Conservation (phyloP, 2,888 invertebrate species). For the Platycnemis pennipes region DNA sequence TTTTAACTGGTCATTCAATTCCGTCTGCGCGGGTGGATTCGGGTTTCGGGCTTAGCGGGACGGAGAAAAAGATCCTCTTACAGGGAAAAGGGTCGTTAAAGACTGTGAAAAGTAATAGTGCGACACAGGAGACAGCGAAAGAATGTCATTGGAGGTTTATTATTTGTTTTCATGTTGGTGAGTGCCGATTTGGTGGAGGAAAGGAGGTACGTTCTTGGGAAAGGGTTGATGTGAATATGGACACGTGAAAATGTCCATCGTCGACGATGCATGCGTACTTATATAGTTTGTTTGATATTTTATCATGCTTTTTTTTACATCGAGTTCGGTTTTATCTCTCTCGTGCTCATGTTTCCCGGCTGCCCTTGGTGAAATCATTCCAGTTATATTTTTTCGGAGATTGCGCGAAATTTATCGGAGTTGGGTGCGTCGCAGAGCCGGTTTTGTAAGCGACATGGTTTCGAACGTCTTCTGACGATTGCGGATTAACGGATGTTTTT, state of each 20-base stretch:
- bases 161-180: not conserved
- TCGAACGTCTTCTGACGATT: not conserved
- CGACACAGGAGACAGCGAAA: not conserved
- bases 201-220: not conserved
- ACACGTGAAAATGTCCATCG: not conserved
- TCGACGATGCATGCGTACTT: not conserved
- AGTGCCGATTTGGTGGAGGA: too few species aligned
- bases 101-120: not conserved
- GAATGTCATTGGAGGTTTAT: not conserved
- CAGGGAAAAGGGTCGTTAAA: not conserved
- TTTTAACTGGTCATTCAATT: not conserved
- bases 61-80: not conserved
- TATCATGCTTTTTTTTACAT: not conserved
- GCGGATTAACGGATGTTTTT: not conserved
- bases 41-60: not conserved
- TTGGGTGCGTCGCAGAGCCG: not conserved
- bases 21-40: not conserved
- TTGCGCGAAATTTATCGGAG: not conserved
- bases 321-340: not conserved
- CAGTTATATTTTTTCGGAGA: not conserved
- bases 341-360: too few species aligned
- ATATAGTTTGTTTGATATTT: too few species aligned
- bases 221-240: not conserved
- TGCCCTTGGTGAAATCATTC: not conserved
- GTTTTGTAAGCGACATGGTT: not conserved